phyloP scores from a whole-genome alignment of 2,888 invertebrate genomes.

The Drosophila multiciliata region DNA sequence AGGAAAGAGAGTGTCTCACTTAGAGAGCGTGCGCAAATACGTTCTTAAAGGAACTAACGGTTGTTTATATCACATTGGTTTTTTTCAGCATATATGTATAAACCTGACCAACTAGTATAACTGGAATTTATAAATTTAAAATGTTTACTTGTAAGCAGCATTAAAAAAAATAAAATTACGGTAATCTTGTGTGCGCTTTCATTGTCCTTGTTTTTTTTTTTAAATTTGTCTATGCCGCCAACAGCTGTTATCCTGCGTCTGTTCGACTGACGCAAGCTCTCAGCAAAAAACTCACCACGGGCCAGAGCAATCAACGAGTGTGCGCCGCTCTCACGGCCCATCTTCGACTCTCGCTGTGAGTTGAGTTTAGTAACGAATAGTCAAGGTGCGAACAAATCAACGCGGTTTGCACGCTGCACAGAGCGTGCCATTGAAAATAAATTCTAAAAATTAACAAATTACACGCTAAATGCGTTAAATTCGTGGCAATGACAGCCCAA shows the following conservation, averaged over 20 bases:
- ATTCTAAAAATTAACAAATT: slow-evolving; percentile 65
- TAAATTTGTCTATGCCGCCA: slow-evolving; percentile 53
- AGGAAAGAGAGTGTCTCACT: slow-evolving; percentile 7
- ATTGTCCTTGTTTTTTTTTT: slow-evolving; percentile 3
- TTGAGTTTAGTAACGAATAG: slow-evolving; percentile 77
- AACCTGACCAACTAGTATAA: fast-evolving
- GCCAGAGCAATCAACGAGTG: slow-evolving; percentile 61
- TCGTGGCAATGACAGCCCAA: slow-evolving; percentile 9
- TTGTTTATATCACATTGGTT: background rate
- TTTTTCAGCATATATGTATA: background rate
- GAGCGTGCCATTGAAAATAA: slow-evolving; percentile 67
- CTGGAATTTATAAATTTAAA: background rate
- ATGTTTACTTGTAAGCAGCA: background rate
- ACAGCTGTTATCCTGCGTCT: slow-evolving; percentile 55
- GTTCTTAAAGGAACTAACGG: slow-evolving; percentile 5
- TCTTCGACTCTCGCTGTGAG: slow-evolving; percentile 57
- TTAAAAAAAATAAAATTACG: background rate
- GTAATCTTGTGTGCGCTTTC: background rate
- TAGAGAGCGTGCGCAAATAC: slow-evolving; percentile 61
- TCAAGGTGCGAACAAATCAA: slow-evolving; percentile 81
- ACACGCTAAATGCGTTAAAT: slow-evolving; percentile 41
- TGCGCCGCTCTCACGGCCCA: slow-evolving; percentile 50
- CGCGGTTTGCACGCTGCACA: slow-evolving; percentile 79
- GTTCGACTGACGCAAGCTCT: slow-evolving; percentile 60
- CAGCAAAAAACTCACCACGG: slow-evolving; percentile 57